Percentiles rank a stretch among this genome's conserved stretches.
These are phyloP conservation scores for Gymnoscopelus braueri DNA, from an alignment of 2,797 vertebrate species.

Conservation along the genomic window DNA sequence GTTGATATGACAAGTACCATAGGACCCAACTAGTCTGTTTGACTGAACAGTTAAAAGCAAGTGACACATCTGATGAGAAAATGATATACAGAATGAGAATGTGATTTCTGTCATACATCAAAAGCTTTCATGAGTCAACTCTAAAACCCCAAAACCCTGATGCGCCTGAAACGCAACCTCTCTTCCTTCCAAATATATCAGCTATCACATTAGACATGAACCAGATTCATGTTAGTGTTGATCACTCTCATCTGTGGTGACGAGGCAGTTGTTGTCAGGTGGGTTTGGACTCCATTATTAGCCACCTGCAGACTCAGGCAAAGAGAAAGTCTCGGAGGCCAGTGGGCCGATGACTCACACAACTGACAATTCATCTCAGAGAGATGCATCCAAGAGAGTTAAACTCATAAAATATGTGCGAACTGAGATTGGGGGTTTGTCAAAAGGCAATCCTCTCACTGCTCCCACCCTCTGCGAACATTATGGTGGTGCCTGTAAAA, in stretches of 20 bases:
- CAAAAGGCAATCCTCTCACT: background rate
- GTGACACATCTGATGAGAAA: conserved; percentile 15
- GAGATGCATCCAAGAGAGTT: conserved; percentile 10
- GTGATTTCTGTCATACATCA: conserved; percentile 22
- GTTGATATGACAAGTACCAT: conserved; percentile 22
- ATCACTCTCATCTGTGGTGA: conserved; percentile 28
- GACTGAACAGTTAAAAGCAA: conserved; percentile 22
- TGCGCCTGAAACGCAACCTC: conserved; percentile 9
- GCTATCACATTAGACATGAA: conserved; percentile 13
- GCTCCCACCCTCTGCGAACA: background rate
- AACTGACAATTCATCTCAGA: conserved; percentile 5
- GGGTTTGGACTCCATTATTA: background rate
- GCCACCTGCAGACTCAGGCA: background rate
- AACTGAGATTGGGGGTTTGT: background rate
- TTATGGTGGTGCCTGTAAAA: background rate
- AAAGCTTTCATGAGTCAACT: conserved; percentile 27
- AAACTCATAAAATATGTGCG: conserved; percentile 1
- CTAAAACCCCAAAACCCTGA: background rate
- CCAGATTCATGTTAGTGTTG: conserved; percentile 12
- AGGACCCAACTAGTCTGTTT: conserved; percentile 4
- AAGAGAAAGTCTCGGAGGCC: background rate
- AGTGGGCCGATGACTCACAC: background rate
- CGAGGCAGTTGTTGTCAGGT: conserved; percentile 1
- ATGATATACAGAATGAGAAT: conserved; percentile 10
- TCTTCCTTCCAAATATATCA: conserved; percentile 5